These are phyloP conservation scores for Schizothorax lantsangensis DNA, from an alignment of 2,797 vertebrate species.

Conservation along the genomic window DNA sequence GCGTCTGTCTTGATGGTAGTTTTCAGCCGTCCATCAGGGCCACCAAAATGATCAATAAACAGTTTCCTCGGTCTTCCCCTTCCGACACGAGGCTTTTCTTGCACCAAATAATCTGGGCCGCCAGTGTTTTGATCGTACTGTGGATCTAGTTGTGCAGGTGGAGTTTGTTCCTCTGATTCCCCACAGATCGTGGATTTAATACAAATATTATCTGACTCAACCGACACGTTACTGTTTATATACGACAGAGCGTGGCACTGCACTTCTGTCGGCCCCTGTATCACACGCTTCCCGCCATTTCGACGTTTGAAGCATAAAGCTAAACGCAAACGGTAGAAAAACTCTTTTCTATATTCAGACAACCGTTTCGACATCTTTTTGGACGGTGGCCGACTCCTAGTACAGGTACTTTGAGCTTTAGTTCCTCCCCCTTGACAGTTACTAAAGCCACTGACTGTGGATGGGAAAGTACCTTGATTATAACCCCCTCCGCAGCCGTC, in stretches of 20 bases:
- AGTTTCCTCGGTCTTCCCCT: conserved; percentile 3
- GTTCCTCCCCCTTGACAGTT: not conserved
- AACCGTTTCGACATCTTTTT: not conserved
- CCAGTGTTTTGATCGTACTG: not conserved
- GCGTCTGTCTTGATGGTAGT: conserved; percentile 29
- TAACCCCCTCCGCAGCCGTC: not conserved
- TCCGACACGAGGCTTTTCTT: not conserved
- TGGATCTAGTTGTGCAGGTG: not conserved
- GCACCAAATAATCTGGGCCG: not conserved
- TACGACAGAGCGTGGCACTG: not conserved
- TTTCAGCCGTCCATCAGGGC: conserved; percentile 20
- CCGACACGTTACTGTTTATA: conserved; percentile 9
- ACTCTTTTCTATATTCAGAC: conserved; percentile 6
- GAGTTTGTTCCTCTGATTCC: not conserved
- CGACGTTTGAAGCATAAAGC: conserved; percentile 19
- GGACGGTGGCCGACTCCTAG: not conserved
- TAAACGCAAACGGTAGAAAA: conserved; percentile 40
- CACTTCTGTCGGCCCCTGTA: not conserved
- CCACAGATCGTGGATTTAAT: not conserved
- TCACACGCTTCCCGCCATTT: not conserved
- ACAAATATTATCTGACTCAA: not conserved
- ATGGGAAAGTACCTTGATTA: conserved; percentile 40
- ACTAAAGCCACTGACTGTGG: conserved; percentile 10
- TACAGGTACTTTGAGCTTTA: not conserved
- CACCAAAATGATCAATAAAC: conserved; percentile 1